A percentile compares a stretch with the other conserved stretches of the same genome.
phyloP scores from a whole-genome alignment of 1,140 invertebrate species.

The Bradysia coprophila region DNA sequence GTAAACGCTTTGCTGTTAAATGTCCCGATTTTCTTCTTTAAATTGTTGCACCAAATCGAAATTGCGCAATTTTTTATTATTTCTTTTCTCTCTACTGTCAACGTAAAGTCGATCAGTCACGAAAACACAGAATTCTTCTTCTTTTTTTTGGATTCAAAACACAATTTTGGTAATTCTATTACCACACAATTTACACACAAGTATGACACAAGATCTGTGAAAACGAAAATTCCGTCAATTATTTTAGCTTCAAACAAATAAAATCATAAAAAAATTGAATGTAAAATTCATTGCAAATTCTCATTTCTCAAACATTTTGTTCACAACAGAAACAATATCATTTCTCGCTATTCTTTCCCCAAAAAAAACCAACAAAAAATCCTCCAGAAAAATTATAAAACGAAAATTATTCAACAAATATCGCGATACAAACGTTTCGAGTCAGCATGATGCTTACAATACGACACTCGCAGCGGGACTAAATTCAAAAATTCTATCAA shows the following conservation, averaged over 20 bases:
- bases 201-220: too few species aligned
- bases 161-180: neutral
- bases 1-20: neutral
- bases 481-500: neutral
- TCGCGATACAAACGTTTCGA: too few species aligned
- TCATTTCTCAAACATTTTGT: neutral
- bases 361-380: too few species aligned
- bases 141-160: conserved; percentile 1
- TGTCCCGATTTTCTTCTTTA: too few species aligned
- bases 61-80: neutral
- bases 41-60: neutral
- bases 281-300: neutral
- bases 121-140: too few species aligned
- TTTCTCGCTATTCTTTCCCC: too few species aligned
- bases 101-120: too few species aligned
- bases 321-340: neutral
- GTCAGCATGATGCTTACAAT: neutral
- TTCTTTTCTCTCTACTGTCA: neutral
- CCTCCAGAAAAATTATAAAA: too few species aligned
- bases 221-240: too few species aligned
- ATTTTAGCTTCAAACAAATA: neutral
- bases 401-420: too few species aligned
- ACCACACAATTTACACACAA: too few species aligned
- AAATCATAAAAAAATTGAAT: neutral
- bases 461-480: conserved; percentile 5